Percentiles rank a stretch among this genome's conserved stretches.
Conservation (phyloP, 2,797 vertebrate genomes). For the Cryptoprocta ferox region DNA sequence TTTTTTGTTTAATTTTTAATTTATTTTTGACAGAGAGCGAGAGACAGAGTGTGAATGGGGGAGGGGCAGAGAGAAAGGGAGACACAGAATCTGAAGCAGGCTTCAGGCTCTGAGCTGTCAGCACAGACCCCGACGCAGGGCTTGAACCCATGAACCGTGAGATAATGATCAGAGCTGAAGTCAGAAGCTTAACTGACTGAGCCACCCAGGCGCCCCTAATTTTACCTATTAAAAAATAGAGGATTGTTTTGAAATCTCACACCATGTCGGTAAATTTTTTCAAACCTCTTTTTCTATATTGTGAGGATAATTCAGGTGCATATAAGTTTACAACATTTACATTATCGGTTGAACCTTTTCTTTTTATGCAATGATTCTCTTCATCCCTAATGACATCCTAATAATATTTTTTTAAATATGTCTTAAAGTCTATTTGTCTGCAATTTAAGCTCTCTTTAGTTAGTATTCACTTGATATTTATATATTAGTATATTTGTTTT, state of each 20-base stretch:
- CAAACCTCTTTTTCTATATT: not conserved
- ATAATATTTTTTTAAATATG: not conserved
- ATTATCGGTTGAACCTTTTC: not conserved
- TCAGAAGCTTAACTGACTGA: no score
- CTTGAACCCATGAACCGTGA: no score
- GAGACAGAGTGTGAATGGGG: no score
- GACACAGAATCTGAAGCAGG: no score
- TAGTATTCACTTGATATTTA: not conserved
- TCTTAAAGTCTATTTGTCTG: not conserved
- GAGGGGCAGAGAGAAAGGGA: no score
- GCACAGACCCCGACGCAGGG: no score
- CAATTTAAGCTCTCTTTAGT: not conserved
- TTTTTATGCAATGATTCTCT: not conserved
- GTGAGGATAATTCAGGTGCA: not conserved
- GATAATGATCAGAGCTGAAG: no score
- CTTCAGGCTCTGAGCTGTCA: no score
- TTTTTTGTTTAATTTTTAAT: no score
- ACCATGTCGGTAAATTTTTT: not conserved
- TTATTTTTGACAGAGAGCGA: no score
- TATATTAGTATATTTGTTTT: not conserved
- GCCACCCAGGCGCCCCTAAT: not conserved
- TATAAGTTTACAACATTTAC: not conserved
- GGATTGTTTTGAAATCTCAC: not conserved
- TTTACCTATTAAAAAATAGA: not conserved
- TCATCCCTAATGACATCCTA: not conserved